phyloP scores from a whole-genome alignment of 1,140 invertebrate species.

The Pseudomyrmex gracilis region DNA sequence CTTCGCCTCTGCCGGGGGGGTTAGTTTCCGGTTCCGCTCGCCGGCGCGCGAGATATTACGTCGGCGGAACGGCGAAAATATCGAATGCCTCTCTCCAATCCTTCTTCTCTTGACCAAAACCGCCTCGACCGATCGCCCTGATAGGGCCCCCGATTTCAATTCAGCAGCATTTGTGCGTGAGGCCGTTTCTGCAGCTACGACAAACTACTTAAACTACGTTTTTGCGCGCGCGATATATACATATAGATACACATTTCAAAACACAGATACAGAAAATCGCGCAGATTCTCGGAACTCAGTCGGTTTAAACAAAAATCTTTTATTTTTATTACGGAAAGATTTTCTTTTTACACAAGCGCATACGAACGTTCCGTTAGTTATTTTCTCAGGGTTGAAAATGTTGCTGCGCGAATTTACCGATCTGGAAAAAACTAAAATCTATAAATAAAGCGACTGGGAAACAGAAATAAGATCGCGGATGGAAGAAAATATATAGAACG shows the following conservation, averaged over 20 bases:
- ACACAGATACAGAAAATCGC: not conserved
- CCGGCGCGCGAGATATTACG: slow-evolving; percentile 34
- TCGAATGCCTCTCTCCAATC: not conserved
- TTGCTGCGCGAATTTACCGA: no score
- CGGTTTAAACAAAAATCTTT: no score
- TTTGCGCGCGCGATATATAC: not conserved
- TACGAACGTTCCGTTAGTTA: not conserved
- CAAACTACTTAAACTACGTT: not conserved
- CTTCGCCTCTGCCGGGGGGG: slow-evolving; percentile 44
- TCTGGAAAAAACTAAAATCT: not conserved
- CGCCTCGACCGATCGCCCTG: not conserved
- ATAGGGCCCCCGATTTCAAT: not conserved
- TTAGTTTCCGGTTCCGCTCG: slow-evolving; percentile 36
- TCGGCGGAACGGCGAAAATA: slow-evolving; percentile 38
- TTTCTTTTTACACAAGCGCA: no score
- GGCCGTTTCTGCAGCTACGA: not conserved
- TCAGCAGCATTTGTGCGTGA: not conserved
- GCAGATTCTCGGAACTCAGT: no score
- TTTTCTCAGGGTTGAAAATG: slow-evolving; percentile 7
- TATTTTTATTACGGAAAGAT: no score
- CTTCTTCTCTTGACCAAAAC: not conserved
- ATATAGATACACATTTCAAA: not conserved
- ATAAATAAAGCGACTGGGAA: not conserved
- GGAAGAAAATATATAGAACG: not conserved
- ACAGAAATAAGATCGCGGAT: not conserved